These are phyloP conservation scores for Hippasteria phrygiana DNA, from an alignment of 53 echinoderm and acorn worm species.

Conservation along the genomic window DNA sequence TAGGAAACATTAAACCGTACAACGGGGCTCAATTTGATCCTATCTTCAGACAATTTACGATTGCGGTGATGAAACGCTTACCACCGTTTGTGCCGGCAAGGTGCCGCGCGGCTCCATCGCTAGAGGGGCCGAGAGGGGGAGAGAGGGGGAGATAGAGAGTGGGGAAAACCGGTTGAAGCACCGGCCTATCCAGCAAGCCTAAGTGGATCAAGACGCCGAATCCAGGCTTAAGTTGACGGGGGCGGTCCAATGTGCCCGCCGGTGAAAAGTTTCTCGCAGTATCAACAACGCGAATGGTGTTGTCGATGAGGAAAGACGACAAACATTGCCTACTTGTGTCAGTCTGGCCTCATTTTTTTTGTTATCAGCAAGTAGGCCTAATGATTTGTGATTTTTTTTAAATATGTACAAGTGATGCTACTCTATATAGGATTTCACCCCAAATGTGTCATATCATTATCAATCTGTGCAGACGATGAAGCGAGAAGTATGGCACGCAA, in stretches of 20 bases:
- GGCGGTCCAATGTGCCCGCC: conserved; percentile 34
- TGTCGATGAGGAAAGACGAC: conserved; percentile 31
- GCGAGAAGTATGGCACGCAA: too few relatives aligned
- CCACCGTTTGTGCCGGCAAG: background rate
- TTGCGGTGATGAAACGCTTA: conserved; percentile 32
- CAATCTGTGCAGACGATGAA: too few relatives aligned
- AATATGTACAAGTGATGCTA: too few relatives aligned
- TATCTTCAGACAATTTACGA: conserved; percentile 53
- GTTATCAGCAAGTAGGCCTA: background rate
- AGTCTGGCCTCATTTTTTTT: conserved; percentile 45
- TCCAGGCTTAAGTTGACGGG: conserved; percentile 2
- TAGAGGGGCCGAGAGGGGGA: conserved; percentile 5
- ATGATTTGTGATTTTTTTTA: too few relatives aligned
- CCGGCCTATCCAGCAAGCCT: conserved; percentile 19
- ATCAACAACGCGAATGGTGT: conserved; percentile 33
- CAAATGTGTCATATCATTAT: too few relatives aligned
- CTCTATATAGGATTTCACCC: too few relatives aligned
- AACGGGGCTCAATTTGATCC: conserved; percentile 48
- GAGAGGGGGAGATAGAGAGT: too few relatives aligned
- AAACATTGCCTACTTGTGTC: conserved; percentile 28
- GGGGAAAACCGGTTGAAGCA: background rate
- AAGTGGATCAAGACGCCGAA: conserved; percentile 62
- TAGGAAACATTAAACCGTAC: conserved; percentile 37
- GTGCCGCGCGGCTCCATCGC: conserved; percentile 25
- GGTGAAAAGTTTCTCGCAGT: conserved; percentile 47